Conservation (phyloP, 37 sponge, comb jelly and placozoan genomes). For the Petrosia ficiformis region DNA sequence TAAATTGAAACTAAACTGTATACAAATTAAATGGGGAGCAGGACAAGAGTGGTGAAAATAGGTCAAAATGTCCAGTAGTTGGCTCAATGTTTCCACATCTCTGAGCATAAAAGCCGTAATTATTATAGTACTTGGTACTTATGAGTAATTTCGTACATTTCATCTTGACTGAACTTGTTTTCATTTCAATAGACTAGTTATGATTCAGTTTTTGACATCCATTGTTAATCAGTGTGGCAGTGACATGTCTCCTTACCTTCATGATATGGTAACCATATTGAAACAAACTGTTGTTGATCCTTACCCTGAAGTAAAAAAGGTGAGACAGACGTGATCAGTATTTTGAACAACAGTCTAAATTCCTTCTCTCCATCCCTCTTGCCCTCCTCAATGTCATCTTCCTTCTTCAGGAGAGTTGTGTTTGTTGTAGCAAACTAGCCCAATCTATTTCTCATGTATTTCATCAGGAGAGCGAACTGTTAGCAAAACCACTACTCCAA, state of each 20-base stretch:
- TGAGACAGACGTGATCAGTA: constrained; percentile 8
- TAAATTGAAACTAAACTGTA: no score
- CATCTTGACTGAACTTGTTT: no score
- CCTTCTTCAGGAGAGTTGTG: constrained; percentile 55
- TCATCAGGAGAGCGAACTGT: constrained; percentile 68
- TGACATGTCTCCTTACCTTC: constrained; percentile 66
- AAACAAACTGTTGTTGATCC: constrained; percentile 79
- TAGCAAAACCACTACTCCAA: constrained; percentile 80
- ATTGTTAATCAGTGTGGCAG: constrained; percentile 29
- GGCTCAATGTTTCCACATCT: no score
- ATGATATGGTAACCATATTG: constrained; percentile 67
- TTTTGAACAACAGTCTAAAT: not conserved
- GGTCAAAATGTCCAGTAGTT: no score
- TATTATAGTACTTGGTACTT: no score
- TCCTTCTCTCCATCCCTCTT: no score
- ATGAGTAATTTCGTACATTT: no score
- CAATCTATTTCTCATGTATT: constrained; percentile 53
- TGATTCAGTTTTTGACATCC: constrained; percentile 48
- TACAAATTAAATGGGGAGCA: no score
- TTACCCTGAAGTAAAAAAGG: constrained; percentile 96
- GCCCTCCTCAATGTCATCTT: no score
- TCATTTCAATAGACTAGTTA: no score
- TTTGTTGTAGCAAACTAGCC: constrained; percentile 55
- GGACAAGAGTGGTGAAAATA: no score
- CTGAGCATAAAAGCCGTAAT: no score